Percentiles rank a stretch among this genome's conserved stretches.
Conservation (phyloP, 2,888 invertebrate species). For the Cataglyphis albicans region DNA sequence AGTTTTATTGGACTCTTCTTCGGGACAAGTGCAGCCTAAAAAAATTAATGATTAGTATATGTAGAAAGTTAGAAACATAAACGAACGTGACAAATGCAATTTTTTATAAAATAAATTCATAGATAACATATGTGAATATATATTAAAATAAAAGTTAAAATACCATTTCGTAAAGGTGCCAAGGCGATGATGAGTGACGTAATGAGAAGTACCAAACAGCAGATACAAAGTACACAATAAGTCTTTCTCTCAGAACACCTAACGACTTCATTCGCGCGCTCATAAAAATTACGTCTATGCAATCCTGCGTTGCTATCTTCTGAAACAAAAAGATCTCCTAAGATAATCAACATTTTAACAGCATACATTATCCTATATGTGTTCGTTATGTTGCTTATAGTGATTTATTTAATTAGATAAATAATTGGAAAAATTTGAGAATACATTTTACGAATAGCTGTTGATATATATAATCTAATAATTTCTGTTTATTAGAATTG, state of each 20-base stretch:
- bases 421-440: neutral
- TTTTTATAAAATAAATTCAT: conserved; percentile 22
- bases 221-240: conserved; percentile 91
- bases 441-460: neutral
- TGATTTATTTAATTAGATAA: neutral
- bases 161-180: conserved; percentile 95
- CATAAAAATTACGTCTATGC: conserved; percentile 90
- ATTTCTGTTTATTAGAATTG: neutral
- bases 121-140: neutral
- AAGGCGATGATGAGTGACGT: conserved; percentile 96
- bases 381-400: neutral
- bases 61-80: neutral
- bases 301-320: conserved; percentile 89
- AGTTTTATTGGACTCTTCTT: conserved; percentile 89
- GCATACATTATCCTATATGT: neutral
- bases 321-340: conserved; percentile 85
- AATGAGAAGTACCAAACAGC: conserved; percentile 93
- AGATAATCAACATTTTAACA: conserved; percentile 17
- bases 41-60: conserved; percentile 53
- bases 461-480: conserved; percentile 5
- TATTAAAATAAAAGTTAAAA: conserved; percentile 62
- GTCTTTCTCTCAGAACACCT: conserved; percentile 96
- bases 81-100: neutral
- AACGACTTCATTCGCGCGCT: conserved; percentile 91
- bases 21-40: conserved; percentile 91